Percentiles rank a stretch among this genome's conserved stretches.
Conservation (phyloP, 2,797 vertebrate genomes). For the Malurus leucopterus region DNA sequence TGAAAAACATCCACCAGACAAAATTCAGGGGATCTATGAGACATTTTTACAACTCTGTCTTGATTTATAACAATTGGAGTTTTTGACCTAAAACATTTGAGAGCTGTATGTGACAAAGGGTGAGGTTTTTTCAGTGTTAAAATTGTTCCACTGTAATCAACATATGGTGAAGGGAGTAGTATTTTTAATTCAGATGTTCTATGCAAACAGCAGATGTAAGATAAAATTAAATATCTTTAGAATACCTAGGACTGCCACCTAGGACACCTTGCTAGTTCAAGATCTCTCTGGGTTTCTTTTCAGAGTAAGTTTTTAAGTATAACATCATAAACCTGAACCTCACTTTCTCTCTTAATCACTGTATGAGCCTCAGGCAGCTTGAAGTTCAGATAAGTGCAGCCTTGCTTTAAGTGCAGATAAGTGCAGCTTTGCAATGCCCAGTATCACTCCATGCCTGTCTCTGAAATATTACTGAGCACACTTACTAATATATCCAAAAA, state of each 20-base stretch:
- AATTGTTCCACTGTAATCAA: accelerated
- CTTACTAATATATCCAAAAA: not conserved
- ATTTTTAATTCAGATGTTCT: not conserved
- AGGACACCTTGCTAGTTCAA: not conserved
- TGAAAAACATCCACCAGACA: not conserved
- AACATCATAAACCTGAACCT: not conserved
- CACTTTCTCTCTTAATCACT: not conserved
- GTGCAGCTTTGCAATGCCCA: not conserved
- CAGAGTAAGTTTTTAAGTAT: not conserved
- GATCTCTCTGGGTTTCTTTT: not conserved
- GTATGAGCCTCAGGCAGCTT: not conserved
- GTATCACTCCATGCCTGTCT: not conserved
- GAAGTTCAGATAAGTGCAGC: not conserved
- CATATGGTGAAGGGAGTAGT: not conserved
- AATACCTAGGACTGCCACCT: not conserved
- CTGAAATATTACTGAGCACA: not conserved
- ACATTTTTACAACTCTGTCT: not conserved
- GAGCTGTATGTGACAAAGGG: not conserved
- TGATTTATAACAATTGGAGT: not conserved
- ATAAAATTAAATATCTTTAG: not conserved
- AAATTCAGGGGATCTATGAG: not conserved
- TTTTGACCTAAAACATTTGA: not conserved
- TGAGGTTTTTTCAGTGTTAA: not conserved
- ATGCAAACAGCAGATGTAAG: not conserved
- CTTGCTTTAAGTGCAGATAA: not conserved